Evolutionary conservation across 2,797 vertebrate species (phyloP).

Genomic region (Epinephelus coioides): DNA sequence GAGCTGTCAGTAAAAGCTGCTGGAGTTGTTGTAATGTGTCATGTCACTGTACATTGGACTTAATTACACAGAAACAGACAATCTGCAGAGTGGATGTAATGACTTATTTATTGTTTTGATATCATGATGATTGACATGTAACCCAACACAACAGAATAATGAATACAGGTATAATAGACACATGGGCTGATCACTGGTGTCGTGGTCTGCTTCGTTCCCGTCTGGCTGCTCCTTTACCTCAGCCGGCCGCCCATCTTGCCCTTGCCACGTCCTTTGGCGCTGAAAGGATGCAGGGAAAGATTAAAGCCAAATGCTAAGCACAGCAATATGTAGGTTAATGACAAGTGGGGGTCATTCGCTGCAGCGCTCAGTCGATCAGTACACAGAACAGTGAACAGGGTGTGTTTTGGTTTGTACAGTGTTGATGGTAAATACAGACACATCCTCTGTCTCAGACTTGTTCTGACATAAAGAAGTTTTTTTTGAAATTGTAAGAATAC

Average conservation of each 20-base stretch:
- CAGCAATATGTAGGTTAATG: neutral
- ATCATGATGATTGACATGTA: conserved; percentile 50
- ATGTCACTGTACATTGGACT: neutral
- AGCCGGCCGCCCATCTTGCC: conserved; percentile 83
- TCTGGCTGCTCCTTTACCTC: conserved; percentile 75
- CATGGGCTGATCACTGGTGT: conserved; percentile 28
- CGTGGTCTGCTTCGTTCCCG: neutral
- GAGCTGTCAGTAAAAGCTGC: neutral
- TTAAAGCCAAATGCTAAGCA: neutral
- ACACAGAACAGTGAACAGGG: neutral
- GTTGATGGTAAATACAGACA: neutral
- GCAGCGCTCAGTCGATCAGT: neutral
- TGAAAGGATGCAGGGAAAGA: conserved; percentile 55
- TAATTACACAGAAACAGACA: conserved; percentile 5
- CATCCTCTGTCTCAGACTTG: neutral
- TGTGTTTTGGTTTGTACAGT: neutral
- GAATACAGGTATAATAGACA: conserved; percentile 43
- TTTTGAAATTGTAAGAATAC: neutral
- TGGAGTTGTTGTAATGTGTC: conserved; percentile 20
- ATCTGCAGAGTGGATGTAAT: conserved; percentile 32
- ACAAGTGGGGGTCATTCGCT: neutral
- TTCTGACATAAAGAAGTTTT: neutral
- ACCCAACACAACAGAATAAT: conserved; percentile 59
- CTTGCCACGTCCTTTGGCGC: conserved; percentile 86
- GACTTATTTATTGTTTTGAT: conserved; percentile 73